phyloP scores from a whole-genome alignment of 2,888 invertebrate species.

The Lacanobia wlatinum region DNA sequence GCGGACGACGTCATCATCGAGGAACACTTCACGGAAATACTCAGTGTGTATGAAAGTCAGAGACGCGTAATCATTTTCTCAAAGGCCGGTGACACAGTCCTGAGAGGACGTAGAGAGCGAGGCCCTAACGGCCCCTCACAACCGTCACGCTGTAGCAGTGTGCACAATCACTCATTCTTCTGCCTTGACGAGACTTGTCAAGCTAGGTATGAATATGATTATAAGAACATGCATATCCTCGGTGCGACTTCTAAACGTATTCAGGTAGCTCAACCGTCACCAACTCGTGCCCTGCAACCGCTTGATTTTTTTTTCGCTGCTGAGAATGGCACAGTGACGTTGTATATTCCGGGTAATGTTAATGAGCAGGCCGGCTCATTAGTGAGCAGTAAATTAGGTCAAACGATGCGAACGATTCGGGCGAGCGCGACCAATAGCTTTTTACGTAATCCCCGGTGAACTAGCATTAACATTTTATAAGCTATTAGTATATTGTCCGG shows the following conservation, averaged over 20 bases:
- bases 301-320: neutral
- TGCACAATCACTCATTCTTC: neutral
- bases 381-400: slow-evolving; percentile 23
- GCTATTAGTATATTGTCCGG: slow-evolving; percentile 7
- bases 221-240: neutral
- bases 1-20: slow-evolving; percentile 10
- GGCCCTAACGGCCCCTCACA: neutral
- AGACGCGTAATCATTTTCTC: neutral
- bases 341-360: slow-evolving; percentile 5
- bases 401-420: slow-evolving; percentile 17
- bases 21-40: neutral
- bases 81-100: too few relatives aligned
- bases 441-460: slow-evolving; percentile 15
- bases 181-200: neutral
- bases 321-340: neutral
- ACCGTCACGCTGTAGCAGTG: neutral
- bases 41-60: neutral
- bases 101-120: neutral
- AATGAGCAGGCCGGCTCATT: slow-evolving; percentile 34
- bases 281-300: neutral
- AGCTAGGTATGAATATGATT: too few relatives aligned
- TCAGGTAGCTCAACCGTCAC: neutral
- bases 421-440: neutral
- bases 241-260: neutral
- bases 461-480: slow-evolving; percentile 14